These are phyloP conservation scores for Drosophila formosana DNA, from an alignment of 2,888 invertebrate species.

Conservation along the genomic window DNA sequence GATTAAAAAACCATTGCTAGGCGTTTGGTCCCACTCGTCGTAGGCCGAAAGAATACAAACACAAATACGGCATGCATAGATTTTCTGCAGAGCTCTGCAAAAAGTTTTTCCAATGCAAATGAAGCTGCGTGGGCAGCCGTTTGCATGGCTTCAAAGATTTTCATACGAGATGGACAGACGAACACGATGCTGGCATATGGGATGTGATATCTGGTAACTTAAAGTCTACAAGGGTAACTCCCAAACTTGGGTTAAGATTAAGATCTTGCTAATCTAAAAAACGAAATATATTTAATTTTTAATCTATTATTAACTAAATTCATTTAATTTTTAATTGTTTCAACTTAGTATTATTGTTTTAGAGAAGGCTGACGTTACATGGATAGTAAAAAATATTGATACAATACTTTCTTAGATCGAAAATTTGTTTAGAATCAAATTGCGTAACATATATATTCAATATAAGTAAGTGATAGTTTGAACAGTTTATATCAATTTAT, in stretches of 20 bases:
- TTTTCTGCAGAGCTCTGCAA: constrained; percentile 33
- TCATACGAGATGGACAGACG: constrained; percentile 41
- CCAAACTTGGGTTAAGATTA: not conserved
- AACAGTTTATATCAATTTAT: not conserved
- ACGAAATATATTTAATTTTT: not conserved
- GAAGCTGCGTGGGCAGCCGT: constrained; percentile 66
- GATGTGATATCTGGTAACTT: constrained; percentile 3
- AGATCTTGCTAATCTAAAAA: not conserved
- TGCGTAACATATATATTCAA: no score
- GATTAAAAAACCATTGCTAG: constrained; percentile 69
- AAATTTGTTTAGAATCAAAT: no score
- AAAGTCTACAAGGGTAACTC: no score
- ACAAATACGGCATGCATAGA: constrained; percentile 37
- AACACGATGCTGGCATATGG: not conserved
- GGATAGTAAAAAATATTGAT: no score
- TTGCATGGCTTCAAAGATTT: constrained; percentile 40
- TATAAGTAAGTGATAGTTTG: no score
- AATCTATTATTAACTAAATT: no score
- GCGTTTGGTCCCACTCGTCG: constrained; percentile 39
- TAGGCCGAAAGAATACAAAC: constrained; percentile 48
- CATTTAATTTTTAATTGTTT: no score
- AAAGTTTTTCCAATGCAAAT: constrained; percentile 73
- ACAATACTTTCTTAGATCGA: no score
- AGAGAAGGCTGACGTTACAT: no score
- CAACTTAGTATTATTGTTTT: no score